Conservation (phyloP, 1,140 invertebrate genomes). For the Chymomyza costata region DNA sequence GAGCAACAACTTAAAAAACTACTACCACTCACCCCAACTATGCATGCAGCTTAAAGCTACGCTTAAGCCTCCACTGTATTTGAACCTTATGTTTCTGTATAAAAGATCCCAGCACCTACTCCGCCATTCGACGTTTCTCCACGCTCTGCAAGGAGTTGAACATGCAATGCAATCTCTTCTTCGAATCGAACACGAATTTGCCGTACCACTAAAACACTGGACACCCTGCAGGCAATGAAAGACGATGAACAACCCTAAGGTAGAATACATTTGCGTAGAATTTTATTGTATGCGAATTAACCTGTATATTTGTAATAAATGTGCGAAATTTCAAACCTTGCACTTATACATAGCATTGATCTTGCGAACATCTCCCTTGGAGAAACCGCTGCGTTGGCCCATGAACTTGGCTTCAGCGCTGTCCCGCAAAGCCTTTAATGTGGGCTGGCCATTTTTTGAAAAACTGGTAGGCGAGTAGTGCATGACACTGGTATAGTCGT, state of each 20-base stretch:
- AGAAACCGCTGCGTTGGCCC: slow-evolving; percentile 84
- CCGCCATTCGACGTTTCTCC: slow-evolving; percentile 67
- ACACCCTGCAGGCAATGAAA: neutral
- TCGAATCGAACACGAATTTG: slow-evolving; percentile 66
- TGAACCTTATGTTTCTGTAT: slow-evolving; percentile 44
- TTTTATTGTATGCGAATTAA: too few relatives aligned
- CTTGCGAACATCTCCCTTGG: slow-evolving; percentile 82
- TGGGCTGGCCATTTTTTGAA: slow-evolving; percentile 82
- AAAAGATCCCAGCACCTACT: slow-evolving; percentile 54
- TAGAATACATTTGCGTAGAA: too few relatives aligned
- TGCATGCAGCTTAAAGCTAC: slow-evolving; percentile 32
- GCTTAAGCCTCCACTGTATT: slow-evolving; percentile 13
- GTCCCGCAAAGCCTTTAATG: slow-evolving; percentile 78
- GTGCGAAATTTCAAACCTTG: slow-evolving; percentile 25
- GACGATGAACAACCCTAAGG: slow-evolving; percentile 22
- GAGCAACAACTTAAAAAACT: slow-evolving; percentile 21
- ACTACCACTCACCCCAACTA: slow-evolving; percentile 14
- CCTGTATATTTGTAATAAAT: too few relatives aligned
- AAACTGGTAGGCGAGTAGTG: slow-evolving; percentile 87
- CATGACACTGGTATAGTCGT: slow-evolving; percentile 89
- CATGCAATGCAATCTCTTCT: slow-evolving; percentile 67
- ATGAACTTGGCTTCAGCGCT: slow-evolving; percentile 66
- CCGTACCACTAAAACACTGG: slow-evolving; percentile 44
- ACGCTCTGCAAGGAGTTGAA: slow-evolving; percentile 72
- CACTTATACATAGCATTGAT: slow-evolving; percentile 86